Evolutionary conservation across 2,113 vertebrate genomes (phyloP).

Genomic region (Sceloporus tristichus): DNA sequence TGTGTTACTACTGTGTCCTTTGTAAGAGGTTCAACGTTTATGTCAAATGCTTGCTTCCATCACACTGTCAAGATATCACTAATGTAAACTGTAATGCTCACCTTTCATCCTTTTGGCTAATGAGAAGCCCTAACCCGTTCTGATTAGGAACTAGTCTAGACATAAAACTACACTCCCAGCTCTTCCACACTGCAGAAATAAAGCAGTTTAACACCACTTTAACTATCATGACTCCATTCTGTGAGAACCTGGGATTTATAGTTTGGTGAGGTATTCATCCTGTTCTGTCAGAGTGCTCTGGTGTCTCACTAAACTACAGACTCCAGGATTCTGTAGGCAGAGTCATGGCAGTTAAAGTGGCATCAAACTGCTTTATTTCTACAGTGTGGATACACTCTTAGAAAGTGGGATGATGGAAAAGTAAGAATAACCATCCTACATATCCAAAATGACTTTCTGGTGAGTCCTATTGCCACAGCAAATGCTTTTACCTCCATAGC

Average conservation of each 20-base stretch:
- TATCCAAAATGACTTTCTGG: constrained; percentile 5
- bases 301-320: too few relatives aligned
- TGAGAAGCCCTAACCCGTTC: background rate
- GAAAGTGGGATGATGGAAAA: background rate
- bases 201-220: too few relatives aligned
- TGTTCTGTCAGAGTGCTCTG: too few relatives aligned
- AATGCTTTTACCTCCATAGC: background rate
- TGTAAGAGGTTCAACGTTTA: background rate
- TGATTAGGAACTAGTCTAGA: background rate
- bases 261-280: too few relatives aligned
- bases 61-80: background rate
- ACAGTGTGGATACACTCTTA: too few relatives aligned
- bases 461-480: background rate
- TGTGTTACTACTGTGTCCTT: background rate
- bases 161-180: background rate
- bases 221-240: too few relatives aligned
- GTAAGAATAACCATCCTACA: too few relatives aligned
- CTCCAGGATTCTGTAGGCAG: too few relatives aligned
- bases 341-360: too few relatives aligned
- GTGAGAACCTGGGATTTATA: too few relatives aligned
- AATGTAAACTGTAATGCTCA: background rate
- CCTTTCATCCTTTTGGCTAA: background rate
- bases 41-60: background rate
- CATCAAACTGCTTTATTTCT: too few relatives aligned
- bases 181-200: too few relatives aligned